Conservation (phyloP, 1,140 invertebrate genomes). For the Prorops nasuta region DNA sequence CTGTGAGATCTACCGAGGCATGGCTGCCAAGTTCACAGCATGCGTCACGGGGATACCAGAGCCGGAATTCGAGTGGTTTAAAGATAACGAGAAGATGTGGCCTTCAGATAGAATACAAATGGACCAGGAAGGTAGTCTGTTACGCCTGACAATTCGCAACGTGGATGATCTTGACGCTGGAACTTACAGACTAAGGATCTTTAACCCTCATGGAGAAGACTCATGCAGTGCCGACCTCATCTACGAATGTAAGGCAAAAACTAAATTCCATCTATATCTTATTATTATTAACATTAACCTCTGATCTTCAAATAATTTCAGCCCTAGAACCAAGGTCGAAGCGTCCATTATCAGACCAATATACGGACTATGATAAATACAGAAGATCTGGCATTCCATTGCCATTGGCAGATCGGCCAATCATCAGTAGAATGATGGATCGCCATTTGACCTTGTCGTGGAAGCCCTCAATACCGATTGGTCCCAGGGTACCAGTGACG, state of each 20-base stretch:
- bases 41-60: conserved; percentile 82
- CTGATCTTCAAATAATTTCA: conserved; percentile 37
- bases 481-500: conserved; percentile 80
- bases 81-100: conserved; percentile 75
- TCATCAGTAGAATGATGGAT: conserved; percentile 86
- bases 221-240: conserved; percentile 77
- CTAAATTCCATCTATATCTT: neutral
- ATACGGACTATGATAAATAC: conserved; percentile 80
- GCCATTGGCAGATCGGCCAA: conserved; percentile 82
- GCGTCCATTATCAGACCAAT: conserved; percentile 75
- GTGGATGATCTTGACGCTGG: conserved; percentile 78
- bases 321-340: conserved; percentile 70
- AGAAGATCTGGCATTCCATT: conserved; percentile 77
- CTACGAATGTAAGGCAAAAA: conserved; percentile 74
- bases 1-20: conserved; percentile 81
- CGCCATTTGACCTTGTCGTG: conserved; percentile 82
- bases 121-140: conserved; percentile 76
- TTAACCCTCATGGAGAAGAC: conserved; percentile 81
- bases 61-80: conserved; percentile 82
- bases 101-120: conserved; percentile 78
- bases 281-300: neutral
- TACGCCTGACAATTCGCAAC: conserved; percentile 74
- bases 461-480: conserved; percentile 84
- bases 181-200: conserved; percentile 77
- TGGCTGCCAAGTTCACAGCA: conserved; percentile 89